phyloP scores from a whole-genome alignment of 2,797 vertebrate genomes.

The Melanogrammus aeglefinus region DNA sequence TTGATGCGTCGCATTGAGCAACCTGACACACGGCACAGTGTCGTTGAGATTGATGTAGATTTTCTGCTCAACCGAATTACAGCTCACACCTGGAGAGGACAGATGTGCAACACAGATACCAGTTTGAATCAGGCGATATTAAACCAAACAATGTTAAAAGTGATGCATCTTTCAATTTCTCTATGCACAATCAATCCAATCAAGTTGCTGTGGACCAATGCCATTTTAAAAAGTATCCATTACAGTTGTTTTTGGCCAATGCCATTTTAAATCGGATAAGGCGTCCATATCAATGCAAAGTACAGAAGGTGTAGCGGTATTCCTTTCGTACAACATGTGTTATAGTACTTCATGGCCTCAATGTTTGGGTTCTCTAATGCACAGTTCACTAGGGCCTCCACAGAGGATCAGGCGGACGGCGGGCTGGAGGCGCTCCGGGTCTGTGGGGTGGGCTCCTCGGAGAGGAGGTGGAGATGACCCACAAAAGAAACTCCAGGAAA shows the following conservation, averaged over 20 bases:
- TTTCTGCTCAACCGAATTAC: slow-evolving; percentile 89
- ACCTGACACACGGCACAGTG: slow-evolving; percentile 85
- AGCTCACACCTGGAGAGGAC: slow-evolving; percentile 52
- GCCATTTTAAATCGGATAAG: not conserved
- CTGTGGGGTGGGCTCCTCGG: not conserved
- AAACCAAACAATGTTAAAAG: not conserved
- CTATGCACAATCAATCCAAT: not conserved
- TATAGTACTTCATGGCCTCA: no score
- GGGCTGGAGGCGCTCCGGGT: not conserved
- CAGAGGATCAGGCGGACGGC: slow-evolving; percentile 53
- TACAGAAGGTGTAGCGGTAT: no score
- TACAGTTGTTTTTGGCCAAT: not conserved
- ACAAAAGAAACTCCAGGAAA: not conserved
- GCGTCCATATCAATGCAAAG: not conserved
- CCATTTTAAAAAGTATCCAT: not conserved
- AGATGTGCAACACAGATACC: not conserved
- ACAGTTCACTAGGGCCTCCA: not conserved
- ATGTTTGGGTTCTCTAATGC: not conserved
- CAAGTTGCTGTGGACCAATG: not conserved
- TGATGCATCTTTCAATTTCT: not conserved
- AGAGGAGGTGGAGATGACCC: not conserved
- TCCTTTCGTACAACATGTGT: no score
- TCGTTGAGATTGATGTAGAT: slow-evolving; percentile 88
- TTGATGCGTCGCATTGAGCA: slow-evolving; percentile 94
- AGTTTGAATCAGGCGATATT: not conserved